Evolutionary conservation across 2,888 invertebrate species (phyloP), one percentile per base, ranked within the genome.

Genomic region (Netelia melanura): DNA sequence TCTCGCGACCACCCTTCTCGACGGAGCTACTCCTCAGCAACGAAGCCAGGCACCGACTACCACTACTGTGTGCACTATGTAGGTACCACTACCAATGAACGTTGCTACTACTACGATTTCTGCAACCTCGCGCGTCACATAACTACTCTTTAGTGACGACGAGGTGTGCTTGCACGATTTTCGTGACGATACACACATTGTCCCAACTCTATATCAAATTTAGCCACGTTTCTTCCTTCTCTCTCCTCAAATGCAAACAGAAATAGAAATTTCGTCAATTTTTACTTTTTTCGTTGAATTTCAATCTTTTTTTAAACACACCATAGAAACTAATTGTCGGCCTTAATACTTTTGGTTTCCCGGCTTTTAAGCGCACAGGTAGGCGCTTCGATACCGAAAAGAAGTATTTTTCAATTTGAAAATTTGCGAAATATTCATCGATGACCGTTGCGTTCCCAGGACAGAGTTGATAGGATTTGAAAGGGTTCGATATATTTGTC

Each of bases 1-100:
- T 61, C 74, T 87, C 61, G 85, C 83, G 85, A 80, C 82, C 83
- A 86, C 86, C 86, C 85, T 86, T 86, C 85, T 11, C 64, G 64
- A 56, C 56, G n/a, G 30, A 56, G 54, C 38, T 25, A 30, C 56
- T 25, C 67, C 58, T 67, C 67, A 75, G 75, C 65, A 54, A 52
- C 30, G 38, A 58, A 65, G 21, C 79, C 30, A 52, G 21, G 14
- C 64, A 72, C 21, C 65, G 23, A 56, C 71, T 43, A 65, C 64
- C 17, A 9, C 21, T 44, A 5, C 44, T n/a, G 58, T 56, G n/a
- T 30, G 48, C 48, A 44, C 58, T 44, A n/a, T 38, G 11, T 44
- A n/a, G 21, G 11, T 30, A 44, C 48, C 48, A 30, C 52, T 38
- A 43, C 23, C n/a, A 25, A 8, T 30, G 11, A 30, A 17, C n/a